These are phyloP conservation scores for Pseudomugil tenellus DNA, from an alignment of 2,797 vertebrate genomes.

Conservation along the genomic window DNA sequence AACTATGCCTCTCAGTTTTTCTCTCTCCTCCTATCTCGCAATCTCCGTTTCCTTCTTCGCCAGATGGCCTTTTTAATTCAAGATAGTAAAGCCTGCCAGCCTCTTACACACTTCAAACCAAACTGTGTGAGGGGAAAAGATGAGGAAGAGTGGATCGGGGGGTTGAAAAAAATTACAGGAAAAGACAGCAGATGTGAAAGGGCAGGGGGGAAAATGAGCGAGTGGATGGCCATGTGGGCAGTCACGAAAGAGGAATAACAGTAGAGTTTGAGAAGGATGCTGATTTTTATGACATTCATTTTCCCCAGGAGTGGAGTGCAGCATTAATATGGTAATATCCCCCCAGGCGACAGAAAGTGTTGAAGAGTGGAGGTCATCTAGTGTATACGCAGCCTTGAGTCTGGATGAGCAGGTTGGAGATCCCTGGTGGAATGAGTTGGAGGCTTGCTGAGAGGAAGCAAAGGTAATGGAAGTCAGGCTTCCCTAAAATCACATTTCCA, in stretches of 20 bases:
- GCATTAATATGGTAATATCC: constrained; percentile 81
- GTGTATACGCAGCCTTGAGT: constrained; percentile 60
- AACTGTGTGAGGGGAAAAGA: constrained; percentile 70
- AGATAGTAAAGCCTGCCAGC: constrained; percentile 74
- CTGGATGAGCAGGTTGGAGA: constrained; percentile 57
- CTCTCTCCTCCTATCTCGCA: constrained; percentile 59
- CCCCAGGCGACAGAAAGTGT: constrained; percentile 60
- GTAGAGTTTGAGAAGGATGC: constrained; percentile 52
- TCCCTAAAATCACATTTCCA: constrained; percentile 73
- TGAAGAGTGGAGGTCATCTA: constrained; percentile 73
- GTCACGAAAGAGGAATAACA: constrained; percentile 5
- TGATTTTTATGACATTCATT: constrained; percentile 67
- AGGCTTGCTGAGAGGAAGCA: constrained; percentile 54
- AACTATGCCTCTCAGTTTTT: constrained; percentile 41
- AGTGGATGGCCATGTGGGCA: constrained; percentile 26
- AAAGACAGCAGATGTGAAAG: constrained; percentile 55
- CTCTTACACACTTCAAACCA: constrained; percentile 75
- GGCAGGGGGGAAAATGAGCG: constrained; percentile 6
- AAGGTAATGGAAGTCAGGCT: constrained; percentile 70
- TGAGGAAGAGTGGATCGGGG: constrained; percentile 30
- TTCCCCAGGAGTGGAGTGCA: constrained; percentile 63
- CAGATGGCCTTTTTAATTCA: constrained; percentile 84
- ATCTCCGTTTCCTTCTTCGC: constrained; percentile 67
- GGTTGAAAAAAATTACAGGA: constrained; percentile 42
- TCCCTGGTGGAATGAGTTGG: constrained; percentile 59